Evolutionary conservation across 2,113 vertebrate genomes (phyloP).

Genomic region (Protobothrops flavoviridis): DNA sequence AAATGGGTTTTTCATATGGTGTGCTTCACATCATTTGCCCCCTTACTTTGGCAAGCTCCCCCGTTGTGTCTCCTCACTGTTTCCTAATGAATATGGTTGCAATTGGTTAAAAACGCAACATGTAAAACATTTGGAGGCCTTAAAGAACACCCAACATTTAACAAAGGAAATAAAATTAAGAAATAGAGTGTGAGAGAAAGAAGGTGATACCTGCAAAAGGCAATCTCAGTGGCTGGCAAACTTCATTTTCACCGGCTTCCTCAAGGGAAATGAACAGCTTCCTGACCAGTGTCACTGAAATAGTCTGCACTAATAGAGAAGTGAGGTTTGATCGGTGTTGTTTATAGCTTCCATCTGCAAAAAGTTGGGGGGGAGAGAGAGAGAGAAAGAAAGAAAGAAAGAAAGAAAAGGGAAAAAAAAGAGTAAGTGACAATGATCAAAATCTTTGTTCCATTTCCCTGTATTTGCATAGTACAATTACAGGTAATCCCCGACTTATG

Average conservation of each 20-base stretch:
- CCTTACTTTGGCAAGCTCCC: not conserved
- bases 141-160: not conserved
- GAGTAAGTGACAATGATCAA: slow-evolving; percentile 26
- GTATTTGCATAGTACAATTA: not conserved
- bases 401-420: slow-evolving; percentile 27
- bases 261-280: slow-evolving; percentile 69
- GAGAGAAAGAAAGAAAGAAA: slow-evolving; percentile 39
- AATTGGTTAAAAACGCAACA: not conserved
- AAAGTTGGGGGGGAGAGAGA: slow-evolving; percentile 30
- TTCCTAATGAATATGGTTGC: not conserved
- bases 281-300: slow-evolving; percentile 80
- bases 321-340: slow-evolving; percentile 74
- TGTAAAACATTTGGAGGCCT: not conserved
- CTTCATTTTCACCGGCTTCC: slow-evolving; percentile 37
- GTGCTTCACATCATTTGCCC: slow-evolving; percentile 3
- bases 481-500: not conserved
- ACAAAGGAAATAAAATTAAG: not conserved
- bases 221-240: slow-evolving; percentile 75
- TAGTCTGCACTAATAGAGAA: slow-evolving; percentile 84
- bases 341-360: slow-evolving; percentile 74
- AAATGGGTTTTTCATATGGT: slow-evolving; percentile 35
- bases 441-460: too few species aligned
- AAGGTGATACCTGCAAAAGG: slow-evolving; percentile 74
- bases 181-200: not conserved
- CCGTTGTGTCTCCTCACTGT: too few species aligned